Percentiles rank a stretch among this genome's conserved stretches.
phyloP scores from a whole-genome alignment of 2,888 invertebrate species.

The Cephus rjabovi region DNA sequence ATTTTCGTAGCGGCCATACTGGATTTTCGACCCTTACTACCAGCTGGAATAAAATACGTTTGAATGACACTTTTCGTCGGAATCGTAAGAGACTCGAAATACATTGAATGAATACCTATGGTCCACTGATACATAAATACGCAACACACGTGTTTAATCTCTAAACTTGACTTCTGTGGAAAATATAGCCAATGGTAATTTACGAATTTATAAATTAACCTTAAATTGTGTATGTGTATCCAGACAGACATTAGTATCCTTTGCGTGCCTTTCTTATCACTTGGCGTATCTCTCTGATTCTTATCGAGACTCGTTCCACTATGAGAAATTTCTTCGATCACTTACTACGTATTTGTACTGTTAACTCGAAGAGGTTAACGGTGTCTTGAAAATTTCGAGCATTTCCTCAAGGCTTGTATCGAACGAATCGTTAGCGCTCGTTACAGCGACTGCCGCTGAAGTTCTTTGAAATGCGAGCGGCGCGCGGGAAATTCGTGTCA shows the following conservation, averaged over 20 bases:
- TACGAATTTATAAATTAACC: not conserved
- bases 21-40: not conserved
- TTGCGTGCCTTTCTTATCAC: not conserved
- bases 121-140: no score
- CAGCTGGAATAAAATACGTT: not conserved
- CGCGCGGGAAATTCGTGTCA: slow-evolving; percentile 27
- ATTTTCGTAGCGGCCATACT: not conserved
- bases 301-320: slow-evolving; percentile 35
- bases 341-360: slow-evolving; percentile 39
- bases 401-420: slow-evolving; percentile 26
- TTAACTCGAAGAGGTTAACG: slow-evolving; percentile 55
- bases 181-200: not conserved
- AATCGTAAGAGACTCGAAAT: no score
- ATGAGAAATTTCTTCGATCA: slow-evolving; percentile 17
- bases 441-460: not conserved
- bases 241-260: not conserved
- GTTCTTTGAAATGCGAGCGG: not conserved
- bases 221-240: not conserved
- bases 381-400: slow-evolving; percentile 54
- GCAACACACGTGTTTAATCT: no score
- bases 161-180: no score
- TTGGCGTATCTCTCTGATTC: slow-evolving; percentile 8
- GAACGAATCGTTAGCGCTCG: not conserved
- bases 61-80: not conserved
- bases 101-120: no score